These are phyloP conservation scores for Girardinus metallicus DNA, from an alignment of 2,797 vertebrate species.

Conservation along the genomic window DNA sequence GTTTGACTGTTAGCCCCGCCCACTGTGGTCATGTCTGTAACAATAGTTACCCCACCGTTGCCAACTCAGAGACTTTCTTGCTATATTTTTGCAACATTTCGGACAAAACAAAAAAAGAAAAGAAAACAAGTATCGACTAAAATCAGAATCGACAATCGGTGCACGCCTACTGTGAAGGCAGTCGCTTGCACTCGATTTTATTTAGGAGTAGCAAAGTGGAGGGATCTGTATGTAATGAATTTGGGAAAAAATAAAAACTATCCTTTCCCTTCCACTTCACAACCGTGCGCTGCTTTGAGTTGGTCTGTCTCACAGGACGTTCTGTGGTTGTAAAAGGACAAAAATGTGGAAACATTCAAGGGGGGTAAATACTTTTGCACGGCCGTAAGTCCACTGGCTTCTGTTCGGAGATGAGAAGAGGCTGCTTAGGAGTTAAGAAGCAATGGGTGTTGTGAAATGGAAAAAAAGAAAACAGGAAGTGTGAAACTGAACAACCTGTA, in stretches of 20 bases:
- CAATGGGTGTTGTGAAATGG: background rate
- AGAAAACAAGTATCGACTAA: no score
- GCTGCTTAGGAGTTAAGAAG: background rate
- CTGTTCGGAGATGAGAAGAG: background rate
- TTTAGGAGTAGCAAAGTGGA: background rate
- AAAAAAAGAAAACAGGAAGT: background rate
- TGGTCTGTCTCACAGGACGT: background rate
- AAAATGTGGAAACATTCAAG: background rate
- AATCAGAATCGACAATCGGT: no score
- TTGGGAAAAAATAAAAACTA: no score
- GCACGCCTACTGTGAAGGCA: background rate
- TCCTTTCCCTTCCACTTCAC: background rate
- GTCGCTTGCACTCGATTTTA: background rate
- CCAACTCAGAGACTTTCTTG: no score
- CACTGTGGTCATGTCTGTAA: no score
- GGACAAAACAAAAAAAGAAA: no score
- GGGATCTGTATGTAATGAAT: background rate
- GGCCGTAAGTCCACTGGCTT: background rate
- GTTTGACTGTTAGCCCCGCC: no score
- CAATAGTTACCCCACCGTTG: no score
- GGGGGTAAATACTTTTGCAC: background rate
- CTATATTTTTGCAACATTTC: no score
- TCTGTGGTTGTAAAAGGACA: background rate
- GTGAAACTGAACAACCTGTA: background rate
- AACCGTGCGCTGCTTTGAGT: background rate